Evolutionary conservation across 2,888 invertebrate genomes (phyloP).

Genomic region (Oeneis ivallda): DNA sequence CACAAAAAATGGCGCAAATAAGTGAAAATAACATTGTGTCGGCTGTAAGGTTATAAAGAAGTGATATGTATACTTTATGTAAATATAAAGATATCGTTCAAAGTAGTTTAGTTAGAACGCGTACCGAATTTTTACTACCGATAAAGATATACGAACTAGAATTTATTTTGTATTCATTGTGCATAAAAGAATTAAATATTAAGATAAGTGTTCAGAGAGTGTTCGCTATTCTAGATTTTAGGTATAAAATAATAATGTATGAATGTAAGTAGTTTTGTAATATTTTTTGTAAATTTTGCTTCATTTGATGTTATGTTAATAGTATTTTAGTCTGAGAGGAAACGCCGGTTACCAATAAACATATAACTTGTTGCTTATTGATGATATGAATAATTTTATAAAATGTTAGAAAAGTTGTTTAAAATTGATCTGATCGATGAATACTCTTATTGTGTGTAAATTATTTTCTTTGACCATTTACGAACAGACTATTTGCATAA

Average conservation of each 20-base stretch:
- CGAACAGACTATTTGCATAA: not conserved
- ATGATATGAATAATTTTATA: constrained; percentile 75
- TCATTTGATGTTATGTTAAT: constrained; percentile 74
- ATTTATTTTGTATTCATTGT: constrained; percentile 50
- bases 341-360: constrained; percentile 82
- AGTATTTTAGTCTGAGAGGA: constrained; percentile 80
- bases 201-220: constrained; percentile 71
- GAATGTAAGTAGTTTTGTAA: constrained; percentile 69
- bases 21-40: constrained; percentile 51
- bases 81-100: constrained; percentile 65
- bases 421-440: constrained; percentile 61
- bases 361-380: constrained; percentile 81
- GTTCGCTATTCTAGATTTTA: constrained; percentile 70
- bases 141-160: constrained; percentile 57
- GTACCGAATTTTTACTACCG: constrained; percentile 77
- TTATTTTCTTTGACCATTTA: constrained; percentile 53
- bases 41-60: constrained; percentile 64
- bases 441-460: constrained; percentile 63
- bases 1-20: constrained; percentile 32
- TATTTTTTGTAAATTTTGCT: constrained; percentile 73
- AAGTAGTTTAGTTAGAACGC: constrained; percentile 56
- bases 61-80: constrained; percentile 73
- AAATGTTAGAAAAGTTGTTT: constrained; percentile 76
- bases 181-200: constrained; percentile 54
- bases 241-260: constrained; percentile 56